These are phyloP conservation scores for Ciconia stormi DNA, from an alignment of 2,113 vertebrate species.

Conservation along the genomic window DNA sequence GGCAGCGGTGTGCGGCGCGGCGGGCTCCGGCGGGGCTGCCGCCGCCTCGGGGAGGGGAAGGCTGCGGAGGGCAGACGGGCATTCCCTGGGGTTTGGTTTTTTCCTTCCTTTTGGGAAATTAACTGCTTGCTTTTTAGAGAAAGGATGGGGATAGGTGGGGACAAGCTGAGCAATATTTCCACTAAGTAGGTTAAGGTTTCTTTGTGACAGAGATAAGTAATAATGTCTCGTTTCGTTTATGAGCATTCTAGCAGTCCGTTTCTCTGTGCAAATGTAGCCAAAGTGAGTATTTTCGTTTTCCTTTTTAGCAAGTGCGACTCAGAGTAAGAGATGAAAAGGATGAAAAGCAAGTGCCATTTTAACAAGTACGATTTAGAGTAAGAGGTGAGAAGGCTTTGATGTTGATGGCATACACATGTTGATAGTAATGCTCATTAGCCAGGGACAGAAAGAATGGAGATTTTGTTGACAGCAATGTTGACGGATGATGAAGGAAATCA, in stretches of 20 bases:
- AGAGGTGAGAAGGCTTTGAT: background rate
- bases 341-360: background rate
- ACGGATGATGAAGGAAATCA: background rate
- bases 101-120: background rate
- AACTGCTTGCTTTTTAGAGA: background rate
- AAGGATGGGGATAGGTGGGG: background rate
- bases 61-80: background rate
- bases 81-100: background rate
- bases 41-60: slow-evolving; percentile 13
- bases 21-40: background rate
- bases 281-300: slow-evolving; percentile 28
- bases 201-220: background rate
- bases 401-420: background rate
- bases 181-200: background rate
- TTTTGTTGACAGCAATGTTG: background rate
- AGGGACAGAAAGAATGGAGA: background rate
- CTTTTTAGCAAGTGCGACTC: background rate
- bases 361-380: background rate
- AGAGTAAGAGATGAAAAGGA: background rate
- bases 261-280: background rate
- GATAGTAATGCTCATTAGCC: background rate
- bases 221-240: background rate
- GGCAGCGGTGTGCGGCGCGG: background rate
- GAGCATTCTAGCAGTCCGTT: background rate
- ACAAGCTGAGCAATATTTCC: background rate